These are phyloP conservation scores for Coreius guichenoti DNA, from an alignment of 2,797 vertebrate species.

Conservation along the genomic window DNA sequence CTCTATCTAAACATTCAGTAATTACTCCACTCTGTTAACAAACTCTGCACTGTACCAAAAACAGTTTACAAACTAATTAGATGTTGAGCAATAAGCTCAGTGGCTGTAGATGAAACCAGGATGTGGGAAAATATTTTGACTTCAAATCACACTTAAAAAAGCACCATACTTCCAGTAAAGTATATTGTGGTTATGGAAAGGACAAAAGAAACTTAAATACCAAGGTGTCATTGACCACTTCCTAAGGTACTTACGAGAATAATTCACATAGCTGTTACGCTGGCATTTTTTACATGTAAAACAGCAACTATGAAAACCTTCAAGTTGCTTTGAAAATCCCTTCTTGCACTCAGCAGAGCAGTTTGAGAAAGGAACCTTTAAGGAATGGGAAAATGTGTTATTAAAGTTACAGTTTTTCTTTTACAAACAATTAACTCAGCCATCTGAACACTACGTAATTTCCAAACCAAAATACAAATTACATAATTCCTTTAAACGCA, in stretches of 20 bases:
- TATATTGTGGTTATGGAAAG: not conserved
- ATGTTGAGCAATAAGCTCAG: not conserved
- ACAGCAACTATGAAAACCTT: slow-evolving; percentile 76
- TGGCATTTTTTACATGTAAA: slow-evolving; percentile 75
- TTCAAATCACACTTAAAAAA: not conserved
- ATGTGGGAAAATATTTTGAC: not conserved
- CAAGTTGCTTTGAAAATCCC: slow-evolving; percentile 67
- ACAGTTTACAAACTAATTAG: not conserved
- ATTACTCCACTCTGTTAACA: too few relatives aligned
- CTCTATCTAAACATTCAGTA: not conserved
- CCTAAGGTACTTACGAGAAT: slow-evolving; percentile 58
- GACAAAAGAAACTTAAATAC: not conserved
- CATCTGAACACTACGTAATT: not conserved
- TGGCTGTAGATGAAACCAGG: not conserved
- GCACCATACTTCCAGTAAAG: not conserved
- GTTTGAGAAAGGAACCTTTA: slow-evolving; percentile 71
- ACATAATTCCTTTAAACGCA: not conserved
- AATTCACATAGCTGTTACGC: slow-evolving; percentile 77
- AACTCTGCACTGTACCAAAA: too few relatives aligned
- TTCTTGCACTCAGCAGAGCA: slow-evolving; percentile 76
- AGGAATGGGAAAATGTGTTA: slow-evolving; percentile 26
- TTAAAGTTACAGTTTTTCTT: not conserved
- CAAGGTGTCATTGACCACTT: not conserved
- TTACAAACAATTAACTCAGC: slow-evolving; percentile 52
- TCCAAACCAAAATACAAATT: not conserved